Evolutionary conservation across 2,113 vertebrate species (phyloP).

Genomic region (Nipponia nippon): DNA sequence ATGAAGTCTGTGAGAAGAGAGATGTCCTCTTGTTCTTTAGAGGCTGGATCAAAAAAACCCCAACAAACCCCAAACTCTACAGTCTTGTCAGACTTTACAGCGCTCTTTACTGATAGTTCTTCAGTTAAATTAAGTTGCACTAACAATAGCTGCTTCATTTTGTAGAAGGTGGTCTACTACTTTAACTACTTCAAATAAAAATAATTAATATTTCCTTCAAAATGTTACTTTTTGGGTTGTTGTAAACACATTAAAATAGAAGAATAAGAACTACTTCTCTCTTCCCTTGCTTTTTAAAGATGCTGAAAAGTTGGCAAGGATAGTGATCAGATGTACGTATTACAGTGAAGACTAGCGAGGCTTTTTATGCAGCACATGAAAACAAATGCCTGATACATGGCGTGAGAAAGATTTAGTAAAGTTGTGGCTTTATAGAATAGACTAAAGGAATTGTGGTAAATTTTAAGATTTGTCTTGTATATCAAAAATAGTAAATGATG

Average conservation of each 20-base stretch:
- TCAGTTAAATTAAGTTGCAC: background rate
- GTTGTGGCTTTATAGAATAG: background rate
- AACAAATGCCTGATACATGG: background rate
- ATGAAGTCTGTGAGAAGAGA: background rate
- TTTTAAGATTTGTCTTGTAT: background rate
- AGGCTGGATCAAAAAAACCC: background rate
- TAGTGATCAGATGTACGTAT: background rate
- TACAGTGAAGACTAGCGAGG: background rate
- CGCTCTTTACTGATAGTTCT: background rate
- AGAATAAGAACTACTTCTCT: background rate
- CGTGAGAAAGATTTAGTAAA: background rate
- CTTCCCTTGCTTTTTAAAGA: background rate
- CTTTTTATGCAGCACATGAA: background rate
- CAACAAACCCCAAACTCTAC: rapidly evolving
- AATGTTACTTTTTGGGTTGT: background rate
- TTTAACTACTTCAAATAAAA: background rate
- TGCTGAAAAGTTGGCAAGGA: background rate
- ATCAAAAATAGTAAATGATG: background rate
- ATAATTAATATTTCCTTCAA: background rate
- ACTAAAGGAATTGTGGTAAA: background rate
- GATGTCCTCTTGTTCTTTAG: background rate
- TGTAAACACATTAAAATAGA: background rate
- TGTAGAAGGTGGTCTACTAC: background rate
- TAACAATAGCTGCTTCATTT: background rate
- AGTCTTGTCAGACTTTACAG: background rate